A percentile compares a stretch with the other conserved stretches of the same genome.
Conservation (phyloP, 2,797 vertebrate genomes). For the Sylvia borin region DNA sequence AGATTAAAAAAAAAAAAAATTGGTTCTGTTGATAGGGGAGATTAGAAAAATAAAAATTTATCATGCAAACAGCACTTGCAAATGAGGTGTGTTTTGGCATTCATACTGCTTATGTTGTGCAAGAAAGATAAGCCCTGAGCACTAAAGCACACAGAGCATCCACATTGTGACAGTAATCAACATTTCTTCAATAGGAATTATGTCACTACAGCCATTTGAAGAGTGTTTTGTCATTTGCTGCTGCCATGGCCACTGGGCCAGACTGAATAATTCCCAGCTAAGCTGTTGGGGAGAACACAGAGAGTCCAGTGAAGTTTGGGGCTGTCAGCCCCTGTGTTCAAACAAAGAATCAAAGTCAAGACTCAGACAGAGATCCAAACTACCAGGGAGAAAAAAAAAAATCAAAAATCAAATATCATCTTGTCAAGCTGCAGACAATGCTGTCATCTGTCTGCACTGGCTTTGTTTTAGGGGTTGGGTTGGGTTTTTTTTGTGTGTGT, state of each 20-base stretch:
- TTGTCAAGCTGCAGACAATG: background rate
- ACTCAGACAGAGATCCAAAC: background rate
- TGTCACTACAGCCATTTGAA: background rate
- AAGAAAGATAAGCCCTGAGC: background rate
- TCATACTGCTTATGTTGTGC: background rate
- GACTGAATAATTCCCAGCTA: background rate
- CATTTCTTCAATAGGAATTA: background rate
- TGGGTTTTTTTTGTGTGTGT: background rate
- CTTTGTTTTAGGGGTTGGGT: background rate
- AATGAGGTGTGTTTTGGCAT: conserved; percentile 11
- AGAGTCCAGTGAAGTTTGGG: background rate
- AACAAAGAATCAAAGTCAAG: background rate
- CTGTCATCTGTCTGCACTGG: background rate
- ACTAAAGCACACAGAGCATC: background rate
- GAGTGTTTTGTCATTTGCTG: background rate
- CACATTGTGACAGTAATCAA: background rate
- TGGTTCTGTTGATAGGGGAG: background rate
- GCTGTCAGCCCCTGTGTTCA: background rate
- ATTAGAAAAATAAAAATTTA: conserved; percentile 51
- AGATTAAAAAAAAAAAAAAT: background rate
- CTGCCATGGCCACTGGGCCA: background rate
- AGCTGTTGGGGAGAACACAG: background rate
- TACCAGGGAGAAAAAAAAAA: background rate
- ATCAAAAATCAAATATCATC: background rate
- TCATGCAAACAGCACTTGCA: conserved; percentile 30